Conservation (phyloP, 1,140 invertebrate species). For the Cotesia vestalis region DNA sequence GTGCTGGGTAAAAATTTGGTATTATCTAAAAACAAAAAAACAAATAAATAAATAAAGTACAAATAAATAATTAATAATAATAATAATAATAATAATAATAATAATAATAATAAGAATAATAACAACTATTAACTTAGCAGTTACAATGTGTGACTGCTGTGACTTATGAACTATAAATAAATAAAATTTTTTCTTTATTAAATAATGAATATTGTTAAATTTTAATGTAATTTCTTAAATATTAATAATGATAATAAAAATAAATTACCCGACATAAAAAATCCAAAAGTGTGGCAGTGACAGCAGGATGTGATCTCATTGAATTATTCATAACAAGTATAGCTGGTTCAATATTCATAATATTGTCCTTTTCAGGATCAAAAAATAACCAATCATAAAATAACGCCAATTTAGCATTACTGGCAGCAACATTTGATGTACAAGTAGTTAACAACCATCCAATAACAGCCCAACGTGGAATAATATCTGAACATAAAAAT, state of each 20-base stretch:
- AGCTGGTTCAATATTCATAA: slow-evolving; percentile 99
- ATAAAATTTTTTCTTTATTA: too few relatives aligned
- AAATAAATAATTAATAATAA: background rate
- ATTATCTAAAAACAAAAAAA: slow-evolving; percentile 77
- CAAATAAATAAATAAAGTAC: slow-evolving; percentile 6
- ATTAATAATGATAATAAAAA: too few relatives aligned
- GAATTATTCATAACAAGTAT: slow-evolving; percentile 98
- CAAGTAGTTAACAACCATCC: slow-evolving; percentile 97
- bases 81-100: background rate
- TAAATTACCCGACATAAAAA: slow-evolving; percentile 85
- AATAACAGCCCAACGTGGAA: slow-evolving; percentile 97
- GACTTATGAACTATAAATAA: too few relatives aligned
- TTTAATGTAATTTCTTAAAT: too few relatives aligned
- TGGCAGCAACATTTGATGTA: slow-evolving; percentile 91
- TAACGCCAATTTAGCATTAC: slow-evolving; percentile 94
- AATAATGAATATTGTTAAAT: too few relatives aligned
- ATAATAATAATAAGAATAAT: background rate
- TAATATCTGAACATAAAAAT: slow-evolving; percentile 96
- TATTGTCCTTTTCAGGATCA: slow-evolving; percentile 94
- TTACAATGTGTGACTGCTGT: too few relatives aligned
- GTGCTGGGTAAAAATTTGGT: slow-evolving; percentile 88
- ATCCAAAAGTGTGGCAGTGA: slow-evolving; percentile 93
- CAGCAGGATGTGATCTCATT: slow-evolving; percentile 93
- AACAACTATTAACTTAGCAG: background rate
- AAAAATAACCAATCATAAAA: slow-evolving; percentile 99